Conservation (phyloP, 2,797 vertebrate genomes). For the Pseudochromis fuscus region DNA sequence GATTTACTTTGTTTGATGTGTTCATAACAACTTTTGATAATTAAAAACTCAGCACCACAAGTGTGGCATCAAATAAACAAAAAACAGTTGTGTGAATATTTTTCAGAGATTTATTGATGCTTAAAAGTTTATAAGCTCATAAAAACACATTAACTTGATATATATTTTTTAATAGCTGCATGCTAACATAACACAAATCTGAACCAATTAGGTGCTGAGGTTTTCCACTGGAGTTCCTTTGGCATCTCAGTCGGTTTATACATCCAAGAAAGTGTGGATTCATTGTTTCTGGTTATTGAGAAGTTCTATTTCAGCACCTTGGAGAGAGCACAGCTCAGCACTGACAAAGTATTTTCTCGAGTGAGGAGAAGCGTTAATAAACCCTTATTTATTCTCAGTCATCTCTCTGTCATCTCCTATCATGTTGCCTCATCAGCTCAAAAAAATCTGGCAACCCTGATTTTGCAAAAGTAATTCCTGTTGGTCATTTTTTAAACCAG, state of each 20-base stretch:
- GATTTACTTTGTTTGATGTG: background rate
- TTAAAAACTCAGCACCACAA: background rate
- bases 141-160: background rate
- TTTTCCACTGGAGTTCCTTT: background rate
- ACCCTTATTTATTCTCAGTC: background rate
- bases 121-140: background rate
- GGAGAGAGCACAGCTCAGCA: conserved; percentile 48
- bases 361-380: conserved; percentile 21
- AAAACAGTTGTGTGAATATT: too few species aligned
- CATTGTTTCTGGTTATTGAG: conserved; percentile 1
- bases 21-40: background rate
- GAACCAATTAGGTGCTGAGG: background rate
- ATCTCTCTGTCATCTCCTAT: background rate
- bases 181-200: background rate
- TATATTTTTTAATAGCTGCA: background rate
- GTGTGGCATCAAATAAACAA: background rate
- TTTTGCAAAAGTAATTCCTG: background rate
- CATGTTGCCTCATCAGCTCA: background rate
- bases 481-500: background rate
- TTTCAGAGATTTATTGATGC: background rate
- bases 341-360: conserved; percentile 14
- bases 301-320: conserved; percentile 65
- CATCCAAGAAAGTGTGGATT: background rate
- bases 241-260: background rate
- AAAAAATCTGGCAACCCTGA: background rate